Percentiles rank a stretch among this genome's conserved stretches.
Conservation (phyloP, 37 sponge, comb jelly and placozoan species). For the Bolinopsis microptera region DNA sequence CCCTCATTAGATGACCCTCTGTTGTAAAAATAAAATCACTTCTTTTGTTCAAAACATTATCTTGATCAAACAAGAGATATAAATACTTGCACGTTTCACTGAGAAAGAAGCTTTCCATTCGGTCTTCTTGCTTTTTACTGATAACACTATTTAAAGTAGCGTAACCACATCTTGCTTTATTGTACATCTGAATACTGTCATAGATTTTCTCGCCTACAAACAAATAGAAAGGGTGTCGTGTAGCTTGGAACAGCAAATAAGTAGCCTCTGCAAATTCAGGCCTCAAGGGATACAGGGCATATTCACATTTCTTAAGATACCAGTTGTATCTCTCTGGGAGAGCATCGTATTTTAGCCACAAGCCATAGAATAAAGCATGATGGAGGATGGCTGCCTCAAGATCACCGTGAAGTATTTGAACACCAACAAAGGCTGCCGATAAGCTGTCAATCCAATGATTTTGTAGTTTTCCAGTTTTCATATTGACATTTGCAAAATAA, state of each 20-base stretch:
- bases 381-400: slow-evolving; percentile 88
- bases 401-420: slow-evolving; percentile 92
- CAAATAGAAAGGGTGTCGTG: slow-evolving; percentile 93
- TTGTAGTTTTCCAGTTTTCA: slow-evolving; percentile 73
- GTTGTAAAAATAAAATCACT: slow-evolving; percentile 87
- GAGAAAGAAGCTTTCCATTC: slow-evolving; percentile 99
- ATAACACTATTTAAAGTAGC: slow-evolving; percentile 93
- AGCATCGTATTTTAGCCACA: slow-evolving; percentile 88
- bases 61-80: slow-evolving; percentile 89
- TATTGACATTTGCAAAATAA: slow-evolving; percentile 87
- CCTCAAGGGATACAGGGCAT: slow-evolving; percentile 88
- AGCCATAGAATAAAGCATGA: slow-evolving; percentile 89
- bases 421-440: slow-evolving; percentile 88
- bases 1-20: slow-evolving; percentile 85
- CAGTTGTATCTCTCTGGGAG: slow-evolving; percentile 94
- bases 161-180: slow-evolving; percentile 91
- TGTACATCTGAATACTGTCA: slow-evolving; percentile 75
- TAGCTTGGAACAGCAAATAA: slow-evolving; percentile 93
- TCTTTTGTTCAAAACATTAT: slow-evolving; percentile 80
- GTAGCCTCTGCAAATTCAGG: slow-evolving; percentile 97
- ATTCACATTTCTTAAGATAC: slow-evolving; percentile 75
- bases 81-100: slow-evolving; percentile 98
- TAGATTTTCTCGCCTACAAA: slow-evolving; percentile 92
- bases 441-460: slow-evolving; percentile 94
- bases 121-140: slow-evolving; percentile 84